phyloP scores from a whole-genome alignment of 1,140 invertebrate genomes.

The Laupala kohalensis region DNA sequence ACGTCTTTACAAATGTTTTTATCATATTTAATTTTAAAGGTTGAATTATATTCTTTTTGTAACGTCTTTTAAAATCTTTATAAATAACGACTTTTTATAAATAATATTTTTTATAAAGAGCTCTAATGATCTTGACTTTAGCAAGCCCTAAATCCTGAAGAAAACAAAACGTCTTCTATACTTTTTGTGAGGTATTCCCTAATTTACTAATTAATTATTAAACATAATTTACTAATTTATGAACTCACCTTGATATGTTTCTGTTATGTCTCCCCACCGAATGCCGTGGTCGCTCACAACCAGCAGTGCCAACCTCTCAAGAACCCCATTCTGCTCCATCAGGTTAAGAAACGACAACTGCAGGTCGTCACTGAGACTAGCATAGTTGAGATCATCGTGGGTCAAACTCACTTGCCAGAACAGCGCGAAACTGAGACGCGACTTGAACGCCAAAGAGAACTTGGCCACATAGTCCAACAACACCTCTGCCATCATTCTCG shows the following conservation, averaged over 20 bases:
- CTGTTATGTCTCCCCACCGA: constrained; percentile 46
- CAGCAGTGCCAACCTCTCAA: constrained; percentile 40
- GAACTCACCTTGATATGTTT: constrained; percentile 44
- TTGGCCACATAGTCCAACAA: constrained; percentile 21
- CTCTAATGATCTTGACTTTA: no score
- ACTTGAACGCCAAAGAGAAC: constrained; percentile 15
- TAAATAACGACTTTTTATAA: no score
- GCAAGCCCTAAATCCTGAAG: no score
- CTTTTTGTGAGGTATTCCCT: no score
- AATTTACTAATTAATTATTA: no score
- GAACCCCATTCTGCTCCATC: constrained; percentile 19
- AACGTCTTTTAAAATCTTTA: no score
- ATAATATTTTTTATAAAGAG: no score
- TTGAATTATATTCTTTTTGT: no score
- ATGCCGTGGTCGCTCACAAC: constrained; percentile 61
- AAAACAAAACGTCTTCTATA: no score
- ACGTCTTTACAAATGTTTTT: no score
- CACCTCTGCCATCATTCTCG: constrained; percentile 24
- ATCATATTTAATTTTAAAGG: no score
- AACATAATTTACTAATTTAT: no score
- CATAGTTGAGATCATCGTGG: constrained; percentile 35
- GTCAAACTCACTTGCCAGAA: constrained; percentile 36
- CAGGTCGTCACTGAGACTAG: constrained; percentile 28
- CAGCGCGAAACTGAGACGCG: constrained; percentile 30
- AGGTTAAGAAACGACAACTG: constrained; percentile 26